Conservation (phyloP, 1,140 invertebrate species). For the Pentalonia nigronervosa region DNA sequence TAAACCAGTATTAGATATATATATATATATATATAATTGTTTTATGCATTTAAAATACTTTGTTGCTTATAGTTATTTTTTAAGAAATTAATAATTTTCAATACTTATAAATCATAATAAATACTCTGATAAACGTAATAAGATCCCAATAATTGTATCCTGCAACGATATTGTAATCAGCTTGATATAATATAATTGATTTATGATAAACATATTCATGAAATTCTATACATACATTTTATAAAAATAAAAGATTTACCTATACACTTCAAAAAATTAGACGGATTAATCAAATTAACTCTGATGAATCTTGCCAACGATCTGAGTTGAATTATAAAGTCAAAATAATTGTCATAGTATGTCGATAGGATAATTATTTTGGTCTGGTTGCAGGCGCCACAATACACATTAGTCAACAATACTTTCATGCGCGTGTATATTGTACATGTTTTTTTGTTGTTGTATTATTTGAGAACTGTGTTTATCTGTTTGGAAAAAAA, state of each 20-base stretch:
- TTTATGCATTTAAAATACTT: not conserved
- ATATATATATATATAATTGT: not conserved
- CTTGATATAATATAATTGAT: not conserved
- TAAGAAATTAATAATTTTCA: not conserved
- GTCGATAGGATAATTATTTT: conserved; percentile 30
- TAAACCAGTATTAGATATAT: not conserved
- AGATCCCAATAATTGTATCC: not conserved
- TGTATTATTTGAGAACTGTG: not conserved
- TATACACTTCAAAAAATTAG: not conserved
- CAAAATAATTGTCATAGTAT: not conserved
- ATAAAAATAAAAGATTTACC: not conserved
- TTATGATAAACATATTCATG: not conserved
- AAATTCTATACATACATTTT: too few species aligned
- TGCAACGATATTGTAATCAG: not conserved
- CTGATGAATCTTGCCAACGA: not conserved
- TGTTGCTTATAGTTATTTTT: not conserved
- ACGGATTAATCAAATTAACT: not conserved
- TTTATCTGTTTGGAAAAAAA: conserved; percentile 9
- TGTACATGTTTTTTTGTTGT: not conserved
- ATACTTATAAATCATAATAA: not conserved
- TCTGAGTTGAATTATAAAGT: not conserved
- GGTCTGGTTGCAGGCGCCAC: conserved; percentile 43
- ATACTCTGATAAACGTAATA: not conserved
- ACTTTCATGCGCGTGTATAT: not conserved
- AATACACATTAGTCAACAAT: not conserved